Evolutionary conservation across 2,888 invertebrate species (phyloP).

Genomic region (Esperia sulphurella): DNA sequence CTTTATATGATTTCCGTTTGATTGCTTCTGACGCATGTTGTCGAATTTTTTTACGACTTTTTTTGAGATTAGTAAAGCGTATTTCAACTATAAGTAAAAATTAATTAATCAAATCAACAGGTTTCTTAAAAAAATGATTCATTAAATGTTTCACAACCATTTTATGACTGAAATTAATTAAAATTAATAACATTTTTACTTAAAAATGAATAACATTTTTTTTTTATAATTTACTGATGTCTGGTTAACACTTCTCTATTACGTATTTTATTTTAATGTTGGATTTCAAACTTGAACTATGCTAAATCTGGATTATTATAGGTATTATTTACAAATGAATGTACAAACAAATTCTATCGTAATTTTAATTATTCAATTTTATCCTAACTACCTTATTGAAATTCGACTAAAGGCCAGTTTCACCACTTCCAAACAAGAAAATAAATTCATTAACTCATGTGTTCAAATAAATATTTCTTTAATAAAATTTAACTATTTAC

Average conservation of each 20-base stretch:
- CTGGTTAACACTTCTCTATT: constrained; percentile 13
- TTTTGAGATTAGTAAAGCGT: too few species aligned
- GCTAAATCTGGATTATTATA: constrained; percentile 21
- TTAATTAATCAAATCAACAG: not conserved
- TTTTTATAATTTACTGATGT: not conserved
- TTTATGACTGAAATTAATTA: constrained; percentile 30
- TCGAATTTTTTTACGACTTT: too few species aligned
- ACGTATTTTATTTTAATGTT: constrained; percentile 21
- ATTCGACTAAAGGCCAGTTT: not conserved
- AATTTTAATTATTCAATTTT: constrained; percentile 34
- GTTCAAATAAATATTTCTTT: too few species aligned
- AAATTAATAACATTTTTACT: too few species aligned
- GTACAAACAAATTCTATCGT: constrained; percentile 41
- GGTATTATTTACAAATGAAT: constrained; percentile 38
- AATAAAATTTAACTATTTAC: not conserved
- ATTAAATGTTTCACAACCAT: constrained; percentile 56
- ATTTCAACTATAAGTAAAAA: too few species aligned
- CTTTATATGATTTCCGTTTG: too few species aligned
- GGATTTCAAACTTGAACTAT: constrained; percentile 16
- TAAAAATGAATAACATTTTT: too few species aligned
- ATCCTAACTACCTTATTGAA: constrained; percentile 33
- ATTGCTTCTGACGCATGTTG: too few species aligned
- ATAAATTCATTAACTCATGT: not conserved
- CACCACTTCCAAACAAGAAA: not conserved
- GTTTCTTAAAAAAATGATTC: constrained; percentile 19